These are phyloP conservation scores for Vulpes ferrilata DNA, from an alignment of 2,113 vertebrate genomes.

Conservation along the genomic window DNA sequence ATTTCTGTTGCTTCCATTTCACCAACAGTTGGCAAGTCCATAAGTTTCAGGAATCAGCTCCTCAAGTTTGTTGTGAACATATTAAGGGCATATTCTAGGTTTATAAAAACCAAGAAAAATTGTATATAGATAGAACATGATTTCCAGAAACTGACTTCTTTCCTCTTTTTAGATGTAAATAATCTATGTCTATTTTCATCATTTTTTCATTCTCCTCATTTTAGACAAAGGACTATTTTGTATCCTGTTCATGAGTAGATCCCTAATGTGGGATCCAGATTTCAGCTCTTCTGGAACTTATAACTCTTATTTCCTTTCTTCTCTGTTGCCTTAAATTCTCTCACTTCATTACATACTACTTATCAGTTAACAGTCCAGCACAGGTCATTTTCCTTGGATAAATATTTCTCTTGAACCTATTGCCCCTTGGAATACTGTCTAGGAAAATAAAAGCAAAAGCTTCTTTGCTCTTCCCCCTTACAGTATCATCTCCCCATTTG, in stretches of 20 bases:
- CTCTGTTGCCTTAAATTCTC: not conserved
- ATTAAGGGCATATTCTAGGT: slow-evolving; percentile 61
- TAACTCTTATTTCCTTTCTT: slow-evolving; percentile 44
- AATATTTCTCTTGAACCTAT: slow-evolving; percentile 15
- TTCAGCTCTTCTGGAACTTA: slow-evolving; percentile 40
- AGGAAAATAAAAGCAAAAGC: slow-evolving; percentile 57
- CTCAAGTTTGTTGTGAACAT: slow-evolving; percentile 33
- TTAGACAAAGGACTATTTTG: slow-evolving; percentile 48
- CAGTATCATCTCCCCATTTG: slow-evolving; percentile 49
- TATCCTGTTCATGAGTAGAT: not conserved
- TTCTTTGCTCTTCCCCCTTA: slow-evolving; percentile 33
- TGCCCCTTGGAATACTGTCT: slow-evolving; percentile 31
- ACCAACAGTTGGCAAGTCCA: not conserved
- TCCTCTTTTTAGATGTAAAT: slow-evolving; percentile 43
- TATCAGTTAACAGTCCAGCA: not conserved
- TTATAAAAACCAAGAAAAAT: slow-evolving; percentile 67
- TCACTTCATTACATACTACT: slow-evolving; percentile 7
- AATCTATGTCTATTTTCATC: slow-evolving; percentile 6
- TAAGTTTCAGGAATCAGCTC: not conserved
- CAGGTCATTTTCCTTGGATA: slow-evolving; percentile 46
- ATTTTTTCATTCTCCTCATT: slow-evolving; percentile 6
- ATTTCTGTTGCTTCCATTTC: slow-evolving; percentile 48
- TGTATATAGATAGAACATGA: not conserved
- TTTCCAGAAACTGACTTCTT: slow-evolving; percentile 48
- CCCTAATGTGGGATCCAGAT: not conserved